Percentiles rank a stretch among this genome's conserved stretches.
Evolutionary conservation across 2,113 vertebrate species (phyloP).

Genomic region (Prunella fulvescens): DNA sequence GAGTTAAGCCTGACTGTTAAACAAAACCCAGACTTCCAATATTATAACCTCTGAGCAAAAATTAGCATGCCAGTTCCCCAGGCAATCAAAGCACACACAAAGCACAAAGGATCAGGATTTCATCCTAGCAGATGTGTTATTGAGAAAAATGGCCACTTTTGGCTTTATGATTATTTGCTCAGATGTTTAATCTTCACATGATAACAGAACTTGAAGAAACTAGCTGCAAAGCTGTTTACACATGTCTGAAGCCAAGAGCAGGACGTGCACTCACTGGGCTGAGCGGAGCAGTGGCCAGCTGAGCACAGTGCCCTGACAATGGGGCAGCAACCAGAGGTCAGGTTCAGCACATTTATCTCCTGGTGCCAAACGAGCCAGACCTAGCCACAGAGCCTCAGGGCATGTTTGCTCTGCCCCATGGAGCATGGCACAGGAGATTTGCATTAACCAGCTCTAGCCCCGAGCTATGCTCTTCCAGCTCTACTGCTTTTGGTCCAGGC

Average conservation of each 20-base stretch:
- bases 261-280: background rate
- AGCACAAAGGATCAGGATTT: conserved; percentile 15
- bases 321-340: background rate
- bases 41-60: conserved; percentile 4
- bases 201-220: background rate
- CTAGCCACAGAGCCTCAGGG: background rate
- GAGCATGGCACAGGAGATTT: background rate
- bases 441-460: background rate
- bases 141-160: conserved; percentile 27
- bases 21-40: background rate
- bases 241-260: background rate
- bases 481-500: background rate
- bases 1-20: conserved; percentile 11
- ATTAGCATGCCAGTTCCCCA: background rate
- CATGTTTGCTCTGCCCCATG: background rate
- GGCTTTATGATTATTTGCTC: conserved; percentile 10
- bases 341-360: background rate
- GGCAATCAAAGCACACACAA: background rate
- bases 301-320: background rate
- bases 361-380: background rate
- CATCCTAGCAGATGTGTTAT: conserved; percentile 27
- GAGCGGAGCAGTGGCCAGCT: background rate
- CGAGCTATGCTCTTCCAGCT: background rate
- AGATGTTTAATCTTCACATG: background rate
- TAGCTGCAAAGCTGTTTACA: background rate